Evolutionary conservation across 2,888 invertebrate species (phyloP).

Genomic region (Drosophila atroscutellata): DNA sequence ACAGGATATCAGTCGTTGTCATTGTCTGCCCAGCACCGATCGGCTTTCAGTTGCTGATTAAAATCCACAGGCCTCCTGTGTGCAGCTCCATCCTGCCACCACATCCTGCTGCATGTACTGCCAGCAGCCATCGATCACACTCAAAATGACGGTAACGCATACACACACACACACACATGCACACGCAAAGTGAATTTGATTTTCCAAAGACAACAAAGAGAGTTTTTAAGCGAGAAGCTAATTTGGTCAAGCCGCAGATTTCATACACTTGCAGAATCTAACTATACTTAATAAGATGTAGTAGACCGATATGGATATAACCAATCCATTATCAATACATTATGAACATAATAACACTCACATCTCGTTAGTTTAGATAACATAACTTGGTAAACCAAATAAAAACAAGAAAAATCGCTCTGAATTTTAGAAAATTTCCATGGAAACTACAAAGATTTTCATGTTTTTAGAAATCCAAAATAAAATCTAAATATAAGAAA

Average conservation of each 20-base stretch:
- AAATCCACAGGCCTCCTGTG: constrained; percentile 51
- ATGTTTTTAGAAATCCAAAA: too few relatives aligned
- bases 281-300: background rate
- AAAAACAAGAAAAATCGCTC: background rate
- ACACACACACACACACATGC: constrained; percentile 9
- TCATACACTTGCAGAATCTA: background rate
- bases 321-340: background rate
- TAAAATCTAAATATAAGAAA: too few relatives aligned
- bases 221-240: background rate
- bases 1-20: constrained; percentile 57
- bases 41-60: constrained; percentile 71
- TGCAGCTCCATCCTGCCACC: background rate
- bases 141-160: constrained; percentile 56
- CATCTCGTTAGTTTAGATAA: background rate
- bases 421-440: background rate
- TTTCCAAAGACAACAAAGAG: constrained; percentile 36
- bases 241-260: background rate
- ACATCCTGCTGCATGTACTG: constrained; percentile 26
- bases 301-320: background rate
- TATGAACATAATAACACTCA: background rate
- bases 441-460: too few relatives aligned
- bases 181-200: constrained; percentile 50
- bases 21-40: constrained; percentile 42
- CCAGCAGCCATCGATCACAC: constrained; percentile 74
- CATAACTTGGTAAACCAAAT: background rate